phyloP scores from a whole-genome alignment of 2,113 vertebrate species.

The Charina bottae region DNA sequence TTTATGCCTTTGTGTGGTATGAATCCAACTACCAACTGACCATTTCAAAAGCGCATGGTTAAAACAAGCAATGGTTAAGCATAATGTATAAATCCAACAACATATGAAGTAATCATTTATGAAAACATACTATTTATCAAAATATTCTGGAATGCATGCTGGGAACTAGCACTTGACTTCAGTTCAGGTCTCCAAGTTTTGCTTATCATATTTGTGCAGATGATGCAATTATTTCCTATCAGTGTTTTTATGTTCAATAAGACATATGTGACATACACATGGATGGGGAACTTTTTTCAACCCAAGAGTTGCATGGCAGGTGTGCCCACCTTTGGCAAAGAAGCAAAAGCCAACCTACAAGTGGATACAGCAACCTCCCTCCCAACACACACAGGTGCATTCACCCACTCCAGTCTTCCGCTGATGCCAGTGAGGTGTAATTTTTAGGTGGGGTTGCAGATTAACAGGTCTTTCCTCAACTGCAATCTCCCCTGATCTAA shows the following conservation, averaged over 20 bases:
- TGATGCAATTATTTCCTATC: background rate
- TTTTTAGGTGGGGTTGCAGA: background rate
- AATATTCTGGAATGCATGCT: background rate
- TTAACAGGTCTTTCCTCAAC: background rate
- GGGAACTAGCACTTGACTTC: background rate
- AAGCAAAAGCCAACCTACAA: background rate
- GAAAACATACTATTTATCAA: background rate
- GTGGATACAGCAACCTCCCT: background rate
- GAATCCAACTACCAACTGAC: no score
- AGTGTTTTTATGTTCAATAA: background rate
- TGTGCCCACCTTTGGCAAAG: background rate
- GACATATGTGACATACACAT: background rate
- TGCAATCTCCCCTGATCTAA: background rate
- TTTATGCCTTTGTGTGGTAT: background rate
- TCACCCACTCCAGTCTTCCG: background rate
- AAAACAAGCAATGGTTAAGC: background rate
- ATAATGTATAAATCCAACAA: background rate
- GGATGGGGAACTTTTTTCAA: background rate
- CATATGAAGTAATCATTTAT: background rate
- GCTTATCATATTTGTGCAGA: background rate
- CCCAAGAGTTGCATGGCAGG: background rate
- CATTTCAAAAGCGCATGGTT: background rate
- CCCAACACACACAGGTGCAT: background rate
- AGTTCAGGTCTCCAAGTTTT: background rate
- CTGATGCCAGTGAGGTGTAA: background rate